Evolutionary conservation across 35 echinoderm and acorn worm genomes (phyloP), one percentile per base, ranked within the genome.

Genomic region (Lytechinus variegatus): DNA sequence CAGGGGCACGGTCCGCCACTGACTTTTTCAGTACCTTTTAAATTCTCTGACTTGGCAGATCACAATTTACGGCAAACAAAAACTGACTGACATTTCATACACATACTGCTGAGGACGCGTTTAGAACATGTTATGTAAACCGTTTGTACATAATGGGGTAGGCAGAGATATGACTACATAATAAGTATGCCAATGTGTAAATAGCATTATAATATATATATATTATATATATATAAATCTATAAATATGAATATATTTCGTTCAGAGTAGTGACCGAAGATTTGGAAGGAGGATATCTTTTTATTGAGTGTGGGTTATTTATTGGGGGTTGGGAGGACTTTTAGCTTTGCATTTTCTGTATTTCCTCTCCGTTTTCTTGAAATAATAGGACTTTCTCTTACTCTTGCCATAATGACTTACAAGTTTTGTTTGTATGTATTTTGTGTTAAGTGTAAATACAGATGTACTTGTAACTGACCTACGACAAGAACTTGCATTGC

Each of bases 241-340:
- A 93, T 93, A 93, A 93, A 93, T 93, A 93, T 93, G 54, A 93
- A 93, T 93, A 93, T 93, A 93, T 93, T 93, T 93, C 92, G 53
- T n/a, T 93, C 52, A 53, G 55, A 54, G 24, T 57, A 93, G 54
- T 57, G 53, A 19, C 9, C 9, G 92, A 93, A 93, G 88, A 54
- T 4, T 51, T 51, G 52, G 88, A 21, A 90, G 52, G 52, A 93
- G 11, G 54, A 55, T 57, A 54, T 93, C 53, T 93, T 57, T 93
- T 53, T 55, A 54, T 93, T 56, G 52, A 55, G 12, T 27, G 92
- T 93, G 92, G 53, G 57, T 93, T 93, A 93, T 93, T 93, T 93
- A 93, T 93, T 93, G 92, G 88, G 88, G 55, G 28, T 28, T 57
- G 10, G 54, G 91, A 93, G 54, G 92, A 90, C 66, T 79, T 90